Conservation (phyloP, 2,113 vertebrate species). For the Gallinago media region DNA sequence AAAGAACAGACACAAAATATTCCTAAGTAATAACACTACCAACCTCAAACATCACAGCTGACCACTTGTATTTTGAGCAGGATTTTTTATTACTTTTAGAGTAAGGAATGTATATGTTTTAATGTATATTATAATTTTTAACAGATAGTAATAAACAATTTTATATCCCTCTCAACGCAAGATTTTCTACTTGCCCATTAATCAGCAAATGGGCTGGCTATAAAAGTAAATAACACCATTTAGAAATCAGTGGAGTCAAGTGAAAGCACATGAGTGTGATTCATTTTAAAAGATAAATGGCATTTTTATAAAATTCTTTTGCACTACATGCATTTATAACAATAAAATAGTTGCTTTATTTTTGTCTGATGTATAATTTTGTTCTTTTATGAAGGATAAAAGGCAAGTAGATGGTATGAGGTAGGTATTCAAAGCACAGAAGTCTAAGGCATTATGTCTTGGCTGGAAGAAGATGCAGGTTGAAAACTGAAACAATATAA, state of each 20-base stretch:
- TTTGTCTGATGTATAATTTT: neutral
- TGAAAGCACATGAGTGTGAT: neutral
- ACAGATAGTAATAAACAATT: neutral
- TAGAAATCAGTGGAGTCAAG: neutral
- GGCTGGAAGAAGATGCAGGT: neutral
- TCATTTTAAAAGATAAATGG: neutral
- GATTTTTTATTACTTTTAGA: neutral
- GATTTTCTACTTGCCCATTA: neutral
- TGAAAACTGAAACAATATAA: neutral
- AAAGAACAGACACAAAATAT: neutral
- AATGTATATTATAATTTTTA: neutral
- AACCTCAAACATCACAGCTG: neutral
- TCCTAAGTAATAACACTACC: neutral
- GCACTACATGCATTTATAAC: neutral
- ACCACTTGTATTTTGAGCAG: neutral
- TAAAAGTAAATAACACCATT: neutral
- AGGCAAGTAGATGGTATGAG: neutral
- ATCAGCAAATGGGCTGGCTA: neutral
- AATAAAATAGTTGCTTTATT: neutral
- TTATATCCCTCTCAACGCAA: neutral
- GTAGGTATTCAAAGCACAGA: neutral
- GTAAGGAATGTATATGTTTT: neutral
- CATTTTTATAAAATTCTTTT: neutral
- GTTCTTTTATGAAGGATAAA: neutral
- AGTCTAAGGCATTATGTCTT: neutral